Evolutionary conservation across 2,113 vertebrate species (phyloP), one percentile per base, ranked within the genome.

Genomic region (Mesembrinibis cayennensis): DNA sequence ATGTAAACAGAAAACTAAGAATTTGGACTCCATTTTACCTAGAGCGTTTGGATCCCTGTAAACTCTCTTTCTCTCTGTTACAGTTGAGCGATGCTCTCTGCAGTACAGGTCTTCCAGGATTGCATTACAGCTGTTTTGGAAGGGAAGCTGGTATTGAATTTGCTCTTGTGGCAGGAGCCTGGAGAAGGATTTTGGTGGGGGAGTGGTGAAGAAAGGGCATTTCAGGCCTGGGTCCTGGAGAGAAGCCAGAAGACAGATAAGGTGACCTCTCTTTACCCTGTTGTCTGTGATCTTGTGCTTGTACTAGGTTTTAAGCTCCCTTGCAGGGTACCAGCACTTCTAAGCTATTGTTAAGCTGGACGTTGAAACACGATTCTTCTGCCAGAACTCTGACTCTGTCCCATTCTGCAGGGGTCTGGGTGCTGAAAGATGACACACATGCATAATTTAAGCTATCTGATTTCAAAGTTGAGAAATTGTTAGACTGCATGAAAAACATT

Each of bases 351-450:
- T 89, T 74, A 74, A 92, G 27, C 23, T 94, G 80, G 36, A 71
- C 89, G 62, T 30, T 62, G 82, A 92, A 95, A 87, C 7, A 12
- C 0, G 4, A 55, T 63, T 56, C 82, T 88, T 70, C 55, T 94
- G 85, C 78, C 56, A 88, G 67, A 95, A 65, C 81, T 55, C 63
- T 61, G 49, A 63, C 45, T 87, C 58, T 79, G 52, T 95, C 73
- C 77, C 66, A 40, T 91, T 96, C 78, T 95, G 74, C 71, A 83
- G 79, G 38, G 16, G 3, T 44, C 72, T 70, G 70, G 49, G 79
- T 70, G 83, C 52, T 96, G 96, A 92, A 96, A 95, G 87, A 84
- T 69, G 66, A 34, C 77, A 89, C n/a, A 62, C 30, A 71, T 1
- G 5, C 22, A 9, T 77, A 84, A 87, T 94, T 92, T 66, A 82